A percentile compares a stretch with the other conserved stretches of the same genome.
These are phyloP conservation scores for Bellardia pandia DNA, from an alignment of 2,888 invertebrate species.

Conservation along the genomic window DNA sequence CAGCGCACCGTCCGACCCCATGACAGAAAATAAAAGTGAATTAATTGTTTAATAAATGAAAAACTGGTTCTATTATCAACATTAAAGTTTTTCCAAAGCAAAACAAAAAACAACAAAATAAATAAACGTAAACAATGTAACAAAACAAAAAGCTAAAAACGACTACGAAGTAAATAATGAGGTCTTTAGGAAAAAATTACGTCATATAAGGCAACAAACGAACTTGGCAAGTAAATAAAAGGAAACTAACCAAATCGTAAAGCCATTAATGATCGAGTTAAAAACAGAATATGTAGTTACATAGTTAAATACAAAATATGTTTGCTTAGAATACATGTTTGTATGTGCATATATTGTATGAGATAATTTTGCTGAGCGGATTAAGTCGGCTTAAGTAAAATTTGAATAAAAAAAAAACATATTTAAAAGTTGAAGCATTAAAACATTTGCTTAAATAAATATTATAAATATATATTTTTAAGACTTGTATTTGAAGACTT, in stretches of 20 bases:
- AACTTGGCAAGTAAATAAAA: slow-evolving; percentile 46
- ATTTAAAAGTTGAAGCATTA: too few species aligned
- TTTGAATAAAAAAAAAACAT: too few species aligned
- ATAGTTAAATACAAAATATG: too few species aligned
- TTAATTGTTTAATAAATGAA: slow-evolving; percentile 33
- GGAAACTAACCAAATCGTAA: background rate
- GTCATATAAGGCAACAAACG: slow-evolving; percentile 31
- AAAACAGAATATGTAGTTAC: background rate
- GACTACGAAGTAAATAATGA: background rate
- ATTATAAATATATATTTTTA: too few species aligned
- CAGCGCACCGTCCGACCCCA: background rate
- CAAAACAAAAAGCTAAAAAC: background rate
- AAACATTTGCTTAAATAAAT: too few species aligned
- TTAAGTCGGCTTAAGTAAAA: too few species aligned
- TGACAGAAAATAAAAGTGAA: slow-evolving; percentile 26
- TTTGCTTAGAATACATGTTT: too few species aligned
- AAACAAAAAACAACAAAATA: background rate
- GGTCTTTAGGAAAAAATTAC: slow-evolving; percentile 30
- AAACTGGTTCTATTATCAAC: slow-evolving; percentile 42
- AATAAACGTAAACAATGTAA: background rate
- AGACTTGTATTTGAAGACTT: too few species aligned
- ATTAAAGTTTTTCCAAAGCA: slow-evolving; percentile 48
- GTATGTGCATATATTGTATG: too few species aligned
- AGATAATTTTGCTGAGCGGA: too few species aligned
- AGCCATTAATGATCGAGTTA: background rate